Conservation (phyloP, 2,113 vertebrate species). For the Campylorhamphus procurvoides region DNA sequence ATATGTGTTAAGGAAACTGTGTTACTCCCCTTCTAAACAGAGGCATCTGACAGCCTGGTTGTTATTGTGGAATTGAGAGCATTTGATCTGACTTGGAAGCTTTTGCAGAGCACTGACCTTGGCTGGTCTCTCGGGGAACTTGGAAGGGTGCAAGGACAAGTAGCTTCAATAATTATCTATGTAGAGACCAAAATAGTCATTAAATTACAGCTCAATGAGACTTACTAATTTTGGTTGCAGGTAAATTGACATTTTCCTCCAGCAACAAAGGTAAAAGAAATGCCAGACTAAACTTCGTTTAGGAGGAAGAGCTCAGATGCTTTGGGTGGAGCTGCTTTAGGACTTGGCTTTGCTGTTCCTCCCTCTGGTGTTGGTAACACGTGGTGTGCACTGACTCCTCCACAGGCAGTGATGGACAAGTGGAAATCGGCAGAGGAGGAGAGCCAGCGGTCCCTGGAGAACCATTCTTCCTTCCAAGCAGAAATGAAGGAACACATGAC, state of each 20-base stretch:
- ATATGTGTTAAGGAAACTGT: not conserved
- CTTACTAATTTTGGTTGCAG: too few relatives aligned
- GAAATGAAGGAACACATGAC: slow-evolving; percentile 38
- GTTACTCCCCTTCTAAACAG: not conserved
- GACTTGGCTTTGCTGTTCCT: not conserved
- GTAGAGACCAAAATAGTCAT: rapidly evolving
- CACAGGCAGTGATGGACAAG: slow-evolving; percentile 52
- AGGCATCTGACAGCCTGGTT: too few relatives aligned
- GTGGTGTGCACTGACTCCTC: not conserved
- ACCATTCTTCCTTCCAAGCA: slow-evolving; percentile 36
- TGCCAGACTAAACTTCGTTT: not conserved
- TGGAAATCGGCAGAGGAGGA: slow-evolving; percentile 60
- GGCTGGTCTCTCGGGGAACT: rapidly evolving
- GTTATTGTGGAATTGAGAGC: not conserved
- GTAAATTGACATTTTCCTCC: too few relatives aligned
- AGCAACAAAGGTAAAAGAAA: not conserved
- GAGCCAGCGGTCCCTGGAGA: slow-evolving; percentile 42
- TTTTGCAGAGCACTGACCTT: not conserved
- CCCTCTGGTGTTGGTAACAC: not conserved
- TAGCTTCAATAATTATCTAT: not conserved
- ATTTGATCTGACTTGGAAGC: too few relatives aligned
- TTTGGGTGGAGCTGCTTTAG: not conserved
- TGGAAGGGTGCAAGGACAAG: too few relatives aligned
- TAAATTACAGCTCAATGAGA: not conserved
- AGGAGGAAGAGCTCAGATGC: not conserved